Base-by-base conservation (phyloP, 2,888 invertebrate species). In the Brachyptera putata region DNA sequence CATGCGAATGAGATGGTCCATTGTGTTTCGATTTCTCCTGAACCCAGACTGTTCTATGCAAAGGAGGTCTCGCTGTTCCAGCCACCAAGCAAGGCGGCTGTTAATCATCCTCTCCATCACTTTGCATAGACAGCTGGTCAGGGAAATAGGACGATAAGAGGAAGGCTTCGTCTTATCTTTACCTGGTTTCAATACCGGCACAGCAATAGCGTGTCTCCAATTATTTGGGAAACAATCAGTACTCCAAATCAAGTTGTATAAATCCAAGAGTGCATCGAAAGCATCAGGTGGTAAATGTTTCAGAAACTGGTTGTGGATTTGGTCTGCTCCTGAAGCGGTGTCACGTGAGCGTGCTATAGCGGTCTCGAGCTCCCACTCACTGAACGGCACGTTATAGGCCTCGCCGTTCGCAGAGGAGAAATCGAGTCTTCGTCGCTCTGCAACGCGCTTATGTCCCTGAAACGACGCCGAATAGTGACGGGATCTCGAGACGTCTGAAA, bases 41-140 rank as follows among this genome's bases (percentile, higher is more conserved):
- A n/a, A n/a, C n/a, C n/a, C n/a, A n/a, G n/a, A n/a, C n/a, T n/a
- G 67, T 18, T 25, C 18, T 1, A 37, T 30, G 3, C 67, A 34
- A 13, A 66, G 37, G 2, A 65, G 56, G 24, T 60, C 55, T 16
- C 64, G 57, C 1, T 58, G 30, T 43, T 67, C 65, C 3, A 67
- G 57, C 26, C 57, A 59, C 65, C 64, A 67, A 9, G 65, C 57
- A 5, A 68, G 63, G 1, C 67, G 55, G 14, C 63, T 49, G 39
- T 66, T 67, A 4, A 68, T 61, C 64, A 68, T 66, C 34, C 61
- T 30, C 56, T 68, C 68, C 64, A 68, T 61, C 0, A 66, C 49
- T 59, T 69, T 69, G 30, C 67, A 67, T 2, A 68, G 46, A 49
- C 67, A 68, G 46, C 66, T 67, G 11, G 68, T 67, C 18, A 69